Evolutionary conservation across 1,140 invertebrate species (phyloP).

Genomic region (Neodiprion pinetum): DNA sequence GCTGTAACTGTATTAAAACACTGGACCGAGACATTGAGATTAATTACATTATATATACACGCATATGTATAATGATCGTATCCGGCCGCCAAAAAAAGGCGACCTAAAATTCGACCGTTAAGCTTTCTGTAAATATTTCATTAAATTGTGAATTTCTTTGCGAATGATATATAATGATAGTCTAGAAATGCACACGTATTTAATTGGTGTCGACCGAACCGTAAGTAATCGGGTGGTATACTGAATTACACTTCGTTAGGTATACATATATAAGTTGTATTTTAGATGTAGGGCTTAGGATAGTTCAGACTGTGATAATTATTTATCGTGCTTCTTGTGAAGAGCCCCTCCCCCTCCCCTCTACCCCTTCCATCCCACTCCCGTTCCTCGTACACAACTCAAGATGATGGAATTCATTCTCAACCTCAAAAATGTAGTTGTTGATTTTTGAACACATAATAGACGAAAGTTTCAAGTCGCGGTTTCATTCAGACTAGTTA

Average conservation of each 20-base stretch:
- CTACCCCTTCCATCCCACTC: slow-evolving; percentile 1
- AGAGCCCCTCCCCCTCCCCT: background rate
- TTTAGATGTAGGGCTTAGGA: slow-evolving; percentile 35
- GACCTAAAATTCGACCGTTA: background rate
- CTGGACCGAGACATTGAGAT: background rate
- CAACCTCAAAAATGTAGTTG: too few species aligned
- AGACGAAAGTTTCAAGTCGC: too few species aligned
- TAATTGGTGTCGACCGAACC: background rate
- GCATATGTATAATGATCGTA: too few species aligned
- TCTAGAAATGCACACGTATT: background rate
- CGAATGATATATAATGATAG: background rate
- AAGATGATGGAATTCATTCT: too few species aligned
- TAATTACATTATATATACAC: background rate
- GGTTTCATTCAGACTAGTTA: too few species aligned
- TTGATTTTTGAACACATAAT: too few species aligned
- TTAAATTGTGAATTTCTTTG: background rate
- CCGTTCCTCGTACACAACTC: background rate
- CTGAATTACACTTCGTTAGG: background rate
- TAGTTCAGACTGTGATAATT: slow-evolving; percentile 60
- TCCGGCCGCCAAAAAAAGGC: too few species aligned
- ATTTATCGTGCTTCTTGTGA: slow-evolving; percentile 46
- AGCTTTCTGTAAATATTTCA: background rate
- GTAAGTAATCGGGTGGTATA: background rate
- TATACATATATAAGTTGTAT: slow-evolving; percentile 9
- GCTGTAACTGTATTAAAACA: background rate